Conservation (phyloP, 2,113 vertebrate genomes). For the Scolopax mira region DNA sequence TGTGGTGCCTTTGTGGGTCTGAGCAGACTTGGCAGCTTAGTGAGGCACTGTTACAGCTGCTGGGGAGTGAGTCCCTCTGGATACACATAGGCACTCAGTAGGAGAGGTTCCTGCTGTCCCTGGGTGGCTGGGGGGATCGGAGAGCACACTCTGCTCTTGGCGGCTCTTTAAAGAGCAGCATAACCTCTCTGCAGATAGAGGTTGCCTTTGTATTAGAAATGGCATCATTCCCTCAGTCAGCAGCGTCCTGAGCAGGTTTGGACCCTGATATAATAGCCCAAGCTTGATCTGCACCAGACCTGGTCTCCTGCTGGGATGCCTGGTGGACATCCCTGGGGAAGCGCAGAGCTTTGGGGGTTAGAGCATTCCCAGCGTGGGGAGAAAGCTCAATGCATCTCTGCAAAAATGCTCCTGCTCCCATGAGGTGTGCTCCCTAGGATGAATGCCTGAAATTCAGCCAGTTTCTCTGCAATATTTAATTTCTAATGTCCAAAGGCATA, state of each 20-base stretch:
- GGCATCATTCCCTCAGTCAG: not conserved
- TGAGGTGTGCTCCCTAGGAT: not conserved
- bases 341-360: not conserved
- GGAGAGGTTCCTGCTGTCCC: not conserved
- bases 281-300: not conserved
- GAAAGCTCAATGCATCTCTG: not conserved
- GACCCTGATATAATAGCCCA: not conserved
- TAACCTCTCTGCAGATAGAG: not conserved
- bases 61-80: accelerated
- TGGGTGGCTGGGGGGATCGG: not conserved
- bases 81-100: not conserved
- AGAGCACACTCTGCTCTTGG: not conserved
- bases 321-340: not conserved
- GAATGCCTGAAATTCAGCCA: not conserved
- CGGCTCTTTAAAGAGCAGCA: not conserved
- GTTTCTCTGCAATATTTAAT: not conserved
- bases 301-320: not conserved
- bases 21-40: not conserved
- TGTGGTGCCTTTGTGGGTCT: not conserved
- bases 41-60: not conserved
- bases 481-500: not conserved
- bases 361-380: not conserved
- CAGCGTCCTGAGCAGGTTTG: not conserved
- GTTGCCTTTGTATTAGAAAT: not conserved
- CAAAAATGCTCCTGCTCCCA: not conserved